phyloP scores from a whole-genome alignment of 2,113 vertebrate genomes.

The Promerops cafer region DNA sequence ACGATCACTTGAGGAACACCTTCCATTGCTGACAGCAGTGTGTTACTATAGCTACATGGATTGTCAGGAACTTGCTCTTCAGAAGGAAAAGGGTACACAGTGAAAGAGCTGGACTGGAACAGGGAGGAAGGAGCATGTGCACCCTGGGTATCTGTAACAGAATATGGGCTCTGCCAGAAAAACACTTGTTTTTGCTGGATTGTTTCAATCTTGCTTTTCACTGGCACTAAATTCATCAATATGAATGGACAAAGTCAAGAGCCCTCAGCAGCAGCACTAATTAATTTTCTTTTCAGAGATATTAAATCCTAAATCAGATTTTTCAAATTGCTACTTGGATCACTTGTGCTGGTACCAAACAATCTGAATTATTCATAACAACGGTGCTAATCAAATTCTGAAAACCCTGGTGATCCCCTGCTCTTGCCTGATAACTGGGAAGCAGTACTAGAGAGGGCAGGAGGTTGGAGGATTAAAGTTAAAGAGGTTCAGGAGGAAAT shows the following conservation, averaged over 20 bases:
- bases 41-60: not conserved
- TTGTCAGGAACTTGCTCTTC: not conserved
- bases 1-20: not conserved
- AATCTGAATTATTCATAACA: conserved; percentile 17
- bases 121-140: not conserved
- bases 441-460: not conserved
- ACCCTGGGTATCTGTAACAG: not conserved
- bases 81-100: not conserved
- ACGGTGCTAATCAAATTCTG: not conserved
- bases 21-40: not conserved
- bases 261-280: not conserved
- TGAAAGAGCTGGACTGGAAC: not conserved
- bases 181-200: not conserved
- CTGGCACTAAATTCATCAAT: not conserved
- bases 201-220: not conserved
- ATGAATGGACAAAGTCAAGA: not conserved
- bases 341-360: conserved; percentile 1
- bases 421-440: not conserved
- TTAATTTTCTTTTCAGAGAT: not conserved
- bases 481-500: conserved; percentile 1
- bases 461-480: conserved; percentile 11
- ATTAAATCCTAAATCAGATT: conserved; percentile 28
- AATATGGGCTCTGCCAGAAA: not conserved
- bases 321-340: conserved; percentile 4
- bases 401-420: conserved; percentile 10